Evolutionary conservation across 2,888 invertebrate genomes (phyloP).

Genomic region (Sepiola atlantica): DNA sequence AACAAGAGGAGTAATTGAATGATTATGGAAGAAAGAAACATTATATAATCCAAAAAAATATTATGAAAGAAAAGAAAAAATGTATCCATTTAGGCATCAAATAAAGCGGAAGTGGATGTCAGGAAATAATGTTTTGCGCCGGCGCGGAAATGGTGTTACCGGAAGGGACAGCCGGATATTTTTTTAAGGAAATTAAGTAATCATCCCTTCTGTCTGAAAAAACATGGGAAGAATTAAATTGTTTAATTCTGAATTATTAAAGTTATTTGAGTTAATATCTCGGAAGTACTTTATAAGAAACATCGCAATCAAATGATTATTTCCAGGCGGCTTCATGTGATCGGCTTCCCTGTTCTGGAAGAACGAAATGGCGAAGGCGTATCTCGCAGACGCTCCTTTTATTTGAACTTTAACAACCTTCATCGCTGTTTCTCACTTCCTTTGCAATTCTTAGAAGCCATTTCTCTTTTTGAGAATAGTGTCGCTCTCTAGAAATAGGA

Average conservation of each 20-base stretch:
- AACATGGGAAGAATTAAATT: slow-evolving; percentile 4
- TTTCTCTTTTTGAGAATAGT: too few species aligned
- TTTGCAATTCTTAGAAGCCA: too few species aligned
- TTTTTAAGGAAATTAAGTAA: neutral
- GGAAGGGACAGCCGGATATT: neutral
- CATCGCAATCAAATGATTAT: neutral
- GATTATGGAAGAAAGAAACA: neutral
- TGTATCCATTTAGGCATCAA: neutral
- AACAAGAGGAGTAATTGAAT: neutral
- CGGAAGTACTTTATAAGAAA: neutral
- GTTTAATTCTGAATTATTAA: neutral
- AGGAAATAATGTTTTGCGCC: neutral
- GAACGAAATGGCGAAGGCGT: too few species aligned
- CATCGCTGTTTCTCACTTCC: too few species aligned
- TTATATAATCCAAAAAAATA: neutral
- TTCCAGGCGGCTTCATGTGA: neutral
- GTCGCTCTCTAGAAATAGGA: too few species aligned
- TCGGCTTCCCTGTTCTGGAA: neutral
- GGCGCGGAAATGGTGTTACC: neutral
- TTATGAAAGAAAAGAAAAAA: neutral
- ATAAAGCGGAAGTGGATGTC: neutral
- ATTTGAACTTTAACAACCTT: too few species aligned
- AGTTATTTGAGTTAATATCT: neutral
- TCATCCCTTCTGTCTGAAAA: neutral
- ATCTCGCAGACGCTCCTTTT: too few species aligned